A percentile compares a stretch with the other conserved stretches of the same genome.
phyloP scores from a whole-genome alignment of 2,797 vertebrate species.

The Eulemur rubriventer region DNA sequence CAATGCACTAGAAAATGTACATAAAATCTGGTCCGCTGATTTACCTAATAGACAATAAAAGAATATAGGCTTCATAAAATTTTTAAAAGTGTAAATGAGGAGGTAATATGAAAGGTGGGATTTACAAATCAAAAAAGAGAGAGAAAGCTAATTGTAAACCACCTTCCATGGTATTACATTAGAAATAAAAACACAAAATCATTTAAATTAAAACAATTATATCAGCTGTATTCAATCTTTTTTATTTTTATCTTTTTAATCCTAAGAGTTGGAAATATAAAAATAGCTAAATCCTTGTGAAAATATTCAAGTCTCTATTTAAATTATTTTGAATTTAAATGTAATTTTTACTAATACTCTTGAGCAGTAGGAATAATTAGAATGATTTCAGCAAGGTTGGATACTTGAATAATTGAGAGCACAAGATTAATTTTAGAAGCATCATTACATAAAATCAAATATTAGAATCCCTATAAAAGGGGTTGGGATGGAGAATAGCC shows the following conservation, averaged over 20 bases:
- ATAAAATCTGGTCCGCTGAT: conserved; percentile 80
- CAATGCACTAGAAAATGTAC: conserved; percentile 71
- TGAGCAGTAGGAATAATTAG: conserved; percentile 86
- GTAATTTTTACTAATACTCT: conserved; percentile 84
- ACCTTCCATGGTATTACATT: conserved; percentile 69
- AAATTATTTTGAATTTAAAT: conserved; percentile 85
- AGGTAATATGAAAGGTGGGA: conserved; percentile 81
- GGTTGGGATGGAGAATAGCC: background rate
- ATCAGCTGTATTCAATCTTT: conserved; percentile 76
- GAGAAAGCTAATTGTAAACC: conserved; percentile 68
- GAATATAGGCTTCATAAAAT: conserved; percentile 83
- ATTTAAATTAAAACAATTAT: conserved; percentile 81
- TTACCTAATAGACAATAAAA: conserved; percentile 84
- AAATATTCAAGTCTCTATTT: conserved; percentile 78
- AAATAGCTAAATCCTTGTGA: conserved; percentile 79
- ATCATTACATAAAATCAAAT: conserved; percentile 87
- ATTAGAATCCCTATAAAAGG: conserved; percentile 80
- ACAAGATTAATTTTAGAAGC: conserved; percentile 84
- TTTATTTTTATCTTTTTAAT: conserved; percentile 67
- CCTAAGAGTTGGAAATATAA: conserved; percentile 81
- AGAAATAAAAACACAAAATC: conserved; percentile 78
- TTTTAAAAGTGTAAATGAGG: conserved; percentile 82
- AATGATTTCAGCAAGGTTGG: conserved; percentile 80
- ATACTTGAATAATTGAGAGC: conserved; percentile 87
- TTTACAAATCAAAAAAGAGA: conserved; percentile 76